Conservation (phyloP, 2,888 invertebrate species). For the Trachelus stipa region DNA sequence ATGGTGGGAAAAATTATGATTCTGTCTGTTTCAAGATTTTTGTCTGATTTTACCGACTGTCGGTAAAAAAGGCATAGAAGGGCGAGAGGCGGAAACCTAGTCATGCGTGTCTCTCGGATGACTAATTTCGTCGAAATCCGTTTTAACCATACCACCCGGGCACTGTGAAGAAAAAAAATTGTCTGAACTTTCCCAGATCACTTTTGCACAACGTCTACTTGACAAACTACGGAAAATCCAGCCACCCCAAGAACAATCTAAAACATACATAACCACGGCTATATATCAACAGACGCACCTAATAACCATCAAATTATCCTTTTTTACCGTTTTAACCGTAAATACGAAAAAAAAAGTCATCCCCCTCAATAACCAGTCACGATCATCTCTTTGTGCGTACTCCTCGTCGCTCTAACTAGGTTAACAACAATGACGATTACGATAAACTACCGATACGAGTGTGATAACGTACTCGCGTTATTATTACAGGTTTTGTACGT, state of each 20-base stretch:
- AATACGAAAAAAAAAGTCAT: not conserved
- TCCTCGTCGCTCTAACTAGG: not conserved
- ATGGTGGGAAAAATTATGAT: not conserved
- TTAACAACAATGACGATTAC: slow-evolving; percentile 1
- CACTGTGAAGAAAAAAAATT: not conserved
- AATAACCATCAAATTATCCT: not conserved
- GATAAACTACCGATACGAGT: not conserved
- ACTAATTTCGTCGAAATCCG: not conserved
- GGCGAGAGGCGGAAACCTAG: not conserved
- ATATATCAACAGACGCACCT: not conserved
- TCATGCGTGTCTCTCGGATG: not conserved
- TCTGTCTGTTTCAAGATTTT: not conserved
- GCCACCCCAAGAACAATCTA: not conserved
- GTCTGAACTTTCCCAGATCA: not conserved
- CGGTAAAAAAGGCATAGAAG: not conserved
- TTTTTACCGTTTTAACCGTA: not conserved
- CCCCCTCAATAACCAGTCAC: not conserved
- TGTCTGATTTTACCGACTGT: not conserved
- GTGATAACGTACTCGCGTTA: not conserved
- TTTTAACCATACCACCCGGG: not conserved
- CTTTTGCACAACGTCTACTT: not conserved
- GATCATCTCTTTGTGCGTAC: not conserved
- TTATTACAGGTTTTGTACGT: not conserved
- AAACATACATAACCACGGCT: not conserved
- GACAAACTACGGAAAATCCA: not conserved